These are phyloP conservation scores for Drosophila dunni DNA, from an alignment of 1,140 invertebrate genomes.

Conservation along the genomic window DNA sequence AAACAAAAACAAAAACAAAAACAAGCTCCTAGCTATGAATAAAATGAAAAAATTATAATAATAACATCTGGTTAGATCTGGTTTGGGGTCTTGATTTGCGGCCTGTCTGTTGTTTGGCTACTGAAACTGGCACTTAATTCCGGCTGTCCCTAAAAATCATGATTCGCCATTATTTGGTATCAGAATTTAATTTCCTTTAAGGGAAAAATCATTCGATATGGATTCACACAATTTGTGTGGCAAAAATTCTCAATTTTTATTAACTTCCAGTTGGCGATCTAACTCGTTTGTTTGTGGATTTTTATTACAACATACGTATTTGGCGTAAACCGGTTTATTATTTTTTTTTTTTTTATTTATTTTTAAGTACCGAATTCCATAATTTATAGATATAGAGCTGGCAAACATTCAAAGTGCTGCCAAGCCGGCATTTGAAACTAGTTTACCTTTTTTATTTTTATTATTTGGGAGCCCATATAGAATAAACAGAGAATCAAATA, in stretches of 20 bases:
- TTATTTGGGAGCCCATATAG: constrained; percentile 23
- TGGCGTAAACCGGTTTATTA: constrained; percentile 48
- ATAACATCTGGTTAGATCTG: constrained; percentile 29
- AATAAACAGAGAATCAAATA: constrained; percentile 6
- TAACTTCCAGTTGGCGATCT: background rate
- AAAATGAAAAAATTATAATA: constrained; percentile 2
- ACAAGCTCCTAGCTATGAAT: constrained; percentile 1
- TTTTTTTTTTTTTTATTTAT: constrained; percentile 23
- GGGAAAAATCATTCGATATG: background rate
- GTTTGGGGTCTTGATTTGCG: constrained; percentile 20
- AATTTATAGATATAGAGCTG: constrained; percentile 62
- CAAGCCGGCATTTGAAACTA: constrained; percentile 47
- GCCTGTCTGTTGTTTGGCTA: constrained; percentile 12
- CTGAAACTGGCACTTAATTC: background rate
- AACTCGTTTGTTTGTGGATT: constrained; percentile 69
- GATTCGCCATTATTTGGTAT: background rate
- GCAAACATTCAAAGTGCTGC: constrained; percentile 68
- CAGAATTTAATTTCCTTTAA: background rate
- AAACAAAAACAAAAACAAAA: constrained; percentile 21
- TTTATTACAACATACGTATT: constrained; percentile 73
- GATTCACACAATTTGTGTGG: constrained; percentile 4
- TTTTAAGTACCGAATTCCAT: constrained; percentile 56
- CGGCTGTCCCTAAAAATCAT: background rate
- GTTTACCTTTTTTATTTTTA: constrained; percentile 33
- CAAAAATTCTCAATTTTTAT: constrained; percentile 6